These are phyloP conservation scores for Ephestia elutella DNA, from an alignment of 1,140 invertebrate genomes.

Conservation along the genomic window DNA sequence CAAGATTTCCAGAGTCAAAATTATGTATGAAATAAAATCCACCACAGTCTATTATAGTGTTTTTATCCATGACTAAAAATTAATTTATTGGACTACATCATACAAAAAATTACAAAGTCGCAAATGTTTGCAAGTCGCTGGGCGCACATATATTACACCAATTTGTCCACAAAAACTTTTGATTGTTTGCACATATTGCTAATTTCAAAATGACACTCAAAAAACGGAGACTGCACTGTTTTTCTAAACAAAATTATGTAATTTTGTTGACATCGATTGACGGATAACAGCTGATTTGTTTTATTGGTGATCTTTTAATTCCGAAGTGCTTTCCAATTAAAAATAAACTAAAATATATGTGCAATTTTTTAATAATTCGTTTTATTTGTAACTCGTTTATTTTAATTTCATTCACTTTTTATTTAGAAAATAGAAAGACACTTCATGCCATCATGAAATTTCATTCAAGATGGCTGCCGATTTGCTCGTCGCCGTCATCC, in stretches of 20 bases:
- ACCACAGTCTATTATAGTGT: conserved; percentile 74
- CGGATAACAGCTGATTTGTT: conserved; percentile 74
- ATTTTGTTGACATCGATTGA: conserved; percentile 75
- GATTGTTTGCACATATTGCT: conserved; percentile 45
- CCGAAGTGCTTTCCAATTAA: background rate
- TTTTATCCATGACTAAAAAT: conserved; percentile 59
- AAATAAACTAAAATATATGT: conserved; percentile 7
- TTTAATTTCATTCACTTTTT: conserved; percentile 50
- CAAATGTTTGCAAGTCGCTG: conserved; percentile 34
- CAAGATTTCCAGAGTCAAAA: conserved; percentile 93
- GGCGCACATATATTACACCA: conserved; percentile 47
- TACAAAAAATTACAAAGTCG: conserved; percentile 48
- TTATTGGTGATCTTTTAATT: conserved; percentile 57
- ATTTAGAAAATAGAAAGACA: conserved; percentile 61
- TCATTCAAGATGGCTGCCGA: conserved; percentile 61
- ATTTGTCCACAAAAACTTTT: conserved; percentile 47
- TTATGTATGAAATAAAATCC: conserved; percentile 84
- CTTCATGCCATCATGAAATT: conserved; percentile 55
- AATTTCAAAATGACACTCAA: conserved; percentile 63
- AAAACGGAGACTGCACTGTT: conserved; percentile 64
- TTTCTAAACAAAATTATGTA: conserved; percentile 75
- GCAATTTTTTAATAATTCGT: conserved; percentile 33
- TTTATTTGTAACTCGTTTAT: conserved; percentile 29
- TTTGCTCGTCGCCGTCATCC: conserved; percentile 17
- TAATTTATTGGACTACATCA: conserved; percentile 55